A percentile compares a stretch with the other conserved stretches of the same genome.
Conservation (phyloP, 2,113 vertebrate species). For the Heterochromis multidens region DNA sequence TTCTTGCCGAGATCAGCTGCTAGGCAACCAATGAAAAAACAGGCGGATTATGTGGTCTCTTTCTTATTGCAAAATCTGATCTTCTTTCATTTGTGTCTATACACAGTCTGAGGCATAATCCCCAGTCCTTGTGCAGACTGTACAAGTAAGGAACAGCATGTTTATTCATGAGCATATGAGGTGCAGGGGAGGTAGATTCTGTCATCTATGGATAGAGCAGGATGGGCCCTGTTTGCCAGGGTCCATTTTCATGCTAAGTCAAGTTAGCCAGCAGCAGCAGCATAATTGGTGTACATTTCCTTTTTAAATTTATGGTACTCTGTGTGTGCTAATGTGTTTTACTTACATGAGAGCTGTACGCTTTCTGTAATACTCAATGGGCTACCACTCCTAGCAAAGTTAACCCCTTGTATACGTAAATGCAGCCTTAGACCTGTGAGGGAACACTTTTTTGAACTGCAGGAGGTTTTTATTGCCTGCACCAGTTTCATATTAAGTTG, state of each 20-base stretch:
- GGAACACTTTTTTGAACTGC: neutral
- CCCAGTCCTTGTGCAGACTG: neutral
- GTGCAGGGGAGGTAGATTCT: neutral
- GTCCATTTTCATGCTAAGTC: neutral
- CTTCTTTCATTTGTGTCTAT: neutral
- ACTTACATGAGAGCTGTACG: neutral
- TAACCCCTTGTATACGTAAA: neutral
- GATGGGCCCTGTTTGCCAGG: neutral
- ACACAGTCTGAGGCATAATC: neutral
- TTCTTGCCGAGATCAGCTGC: neutral
- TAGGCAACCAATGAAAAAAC: neutral
- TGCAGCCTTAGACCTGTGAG: neutral
- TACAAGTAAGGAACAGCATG: neutral
- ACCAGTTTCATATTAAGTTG: neutral
- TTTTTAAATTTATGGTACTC: neutral
- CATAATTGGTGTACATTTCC: neutral
- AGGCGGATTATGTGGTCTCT: neutral
- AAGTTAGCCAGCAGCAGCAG: neutral
- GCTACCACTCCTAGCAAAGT: neutral
- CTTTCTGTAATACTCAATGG: neutral
- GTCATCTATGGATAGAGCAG: neutral
- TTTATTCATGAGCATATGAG: neutral
- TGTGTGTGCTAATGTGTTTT: neutral
- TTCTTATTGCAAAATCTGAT: neutral
- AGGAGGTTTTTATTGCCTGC: neutral